Evolutionary conservation across 2,113 vertebrate genomes (phyloP).

Genomic region (Columba janthina): DNA sequence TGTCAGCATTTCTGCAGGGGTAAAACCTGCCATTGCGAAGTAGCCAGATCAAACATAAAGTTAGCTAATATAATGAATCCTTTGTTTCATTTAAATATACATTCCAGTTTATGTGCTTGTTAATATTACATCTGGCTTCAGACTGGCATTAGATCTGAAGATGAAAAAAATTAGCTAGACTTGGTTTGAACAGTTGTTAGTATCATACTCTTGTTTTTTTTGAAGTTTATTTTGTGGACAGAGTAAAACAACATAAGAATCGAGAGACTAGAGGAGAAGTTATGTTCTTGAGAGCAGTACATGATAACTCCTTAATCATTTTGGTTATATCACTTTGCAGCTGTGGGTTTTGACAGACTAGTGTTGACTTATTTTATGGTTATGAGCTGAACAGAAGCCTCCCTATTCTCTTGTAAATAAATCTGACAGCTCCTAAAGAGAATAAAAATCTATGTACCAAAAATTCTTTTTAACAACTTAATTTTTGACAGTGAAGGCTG

Average conservation of each 20-base stretch:
- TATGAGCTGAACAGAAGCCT: slow-evolving; percentile 12
- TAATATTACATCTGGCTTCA: background rate
- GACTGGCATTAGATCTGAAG: background rate
- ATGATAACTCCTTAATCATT: background rate
- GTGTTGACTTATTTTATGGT: slow-evolving; percentile 7
- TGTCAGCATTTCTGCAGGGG: background rate
- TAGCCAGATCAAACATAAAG: background rate
- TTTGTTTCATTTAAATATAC: background rate
- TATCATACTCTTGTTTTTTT: background rate
- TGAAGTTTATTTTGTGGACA: background rate
- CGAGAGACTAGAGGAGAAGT: background rate
- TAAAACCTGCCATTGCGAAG: background rate
- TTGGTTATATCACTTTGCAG: background rate
- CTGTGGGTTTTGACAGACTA: slow-evolving; percentile 1
- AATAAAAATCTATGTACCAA: background rate
- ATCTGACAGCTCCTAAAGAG: background rate
- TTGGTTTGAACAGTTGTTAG: background rate
- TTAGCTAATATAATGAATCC: background rate
- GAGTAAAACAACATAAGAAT: background rate
- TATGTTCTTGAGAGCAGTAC: background rate
- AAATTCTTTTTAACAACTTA: background rate
- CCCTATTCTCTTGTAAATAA: background rate
- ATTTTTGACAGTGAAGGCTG: slow-evolving; percentile 5
- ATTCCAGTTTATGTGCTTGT: background rate
- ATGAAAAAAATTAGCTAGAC: background rate